phyloP scores from a whole-genome alignment of 2,797 vertebrate genomes.

The Phaenicophaeus curvirostris region DNA sequence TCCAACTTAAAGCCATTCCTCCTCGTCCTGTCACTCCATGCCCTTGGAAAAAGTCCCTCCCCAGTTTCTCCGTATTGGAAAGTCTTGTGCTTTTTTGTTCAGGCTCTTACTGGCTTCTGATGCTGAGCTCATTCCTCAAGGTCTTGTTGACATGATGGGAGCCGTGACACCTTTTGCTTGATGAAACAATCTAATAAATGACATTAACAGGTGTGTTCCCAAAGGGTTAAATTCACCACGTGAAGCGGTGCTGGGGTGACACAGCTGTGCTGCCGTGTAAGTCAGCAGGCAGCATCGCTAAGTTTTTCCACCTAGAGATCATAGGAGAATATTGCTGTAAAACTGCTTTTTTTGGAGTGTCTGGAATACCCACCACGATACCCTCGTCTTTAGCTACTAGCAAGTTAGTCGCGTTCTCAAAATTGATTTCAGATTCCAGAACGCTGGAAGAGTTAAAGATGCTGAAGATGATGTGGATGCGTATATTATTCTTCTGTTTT shows the following conservation, averaged over 20 bases:
- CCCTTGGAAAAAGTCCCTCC: no score
- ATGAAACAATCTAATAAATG: neutral
- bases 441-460: neutral
- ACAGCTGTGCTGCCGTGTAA: neutral
- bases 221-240: neutral
- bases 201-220: neutral
- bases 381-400: neutral
- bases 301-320: constrained; percentile 33
- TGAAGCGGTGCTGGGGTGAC: neutral
- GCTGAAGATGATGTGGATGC: neutral
- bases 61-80: no score
- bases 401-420: neutral
- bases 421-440: neutral
- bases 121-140: neutral
- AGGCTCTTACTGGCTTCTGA: neutral
- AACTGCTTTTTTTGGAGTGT: neutral
- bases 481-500: neutral
- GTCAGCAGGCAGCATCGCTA: neutral
- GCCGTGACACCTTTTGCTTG: neutral
- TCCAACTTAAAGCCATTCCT: no score
- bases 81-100: neutral
- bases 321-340: neutral
- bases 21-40: no score
- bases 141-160: neutral
- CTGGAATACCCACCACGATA: neutral